Percentiles rank a stretch among this genome's conserved stretches.
Conservation (phyloP, 2,888 invertebrate genomes). For the Pterostichus madidus region DNA sequence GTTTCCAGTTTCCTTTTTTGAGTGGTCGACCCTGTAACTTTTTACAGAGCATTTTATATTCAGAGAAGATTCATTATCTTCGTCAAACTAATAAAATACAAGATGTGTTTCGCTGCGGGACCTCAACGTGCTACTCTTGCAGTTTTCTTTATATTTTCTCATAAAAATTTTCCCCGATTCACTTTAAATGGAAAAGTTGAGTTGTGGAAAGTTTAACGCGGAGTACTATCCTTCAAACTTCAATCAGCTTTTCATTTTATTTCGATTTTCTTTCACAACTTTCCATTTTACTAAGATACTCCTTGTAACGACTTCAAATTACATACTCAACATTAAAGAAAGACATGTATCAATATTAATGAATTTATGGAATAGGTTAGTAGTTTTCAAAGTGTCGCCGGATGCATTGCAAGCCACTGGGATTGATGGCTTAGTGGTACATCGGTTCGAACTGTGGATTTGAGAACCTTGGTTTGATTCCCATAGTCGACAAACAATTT, state of each 20-base stretch:
- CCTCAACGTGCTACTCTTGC: conserved; percentile 29
- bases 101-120: conserved; percentile 28
- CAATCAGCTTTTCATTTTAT: conserved; percentile 42
- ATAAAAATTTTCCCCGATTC: conserved; percentile 52
- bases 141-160: conserved; percentile 53
- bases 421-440: too few species aligned
- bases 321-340: too few species aligned
- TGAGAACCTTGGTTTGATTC: too few species aligned
- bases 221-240: conserved; percentile 45
- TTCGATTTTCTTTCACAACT: conserved; percentile 39
- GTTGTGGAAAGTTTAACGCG: conserved; percentile 42
- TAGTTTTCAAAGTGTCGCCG: too few species aligned
- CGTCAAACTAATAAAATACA: conserved; percentile 32
- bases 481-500: too few species aligned
- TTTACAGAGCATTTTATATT: conserved; percentile 42
- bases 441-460: too few species aligned
- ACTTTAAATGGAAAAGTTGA: conserved; percentile 63
- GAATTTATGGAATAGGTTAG: too few species aligned
- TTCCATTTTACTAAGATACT: conserved; percentile 1
- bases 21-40: conserved; percentile 16
- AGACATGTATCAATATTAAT: too few species aligned
- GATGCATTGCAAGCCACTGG: too few species aligned
- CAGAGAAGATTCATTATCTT: conserved; percentile 55
- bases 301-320: too few species aligned
- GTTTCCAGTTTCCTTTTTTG: not conserved